Conservation (phyloP, 2,888 invertebrate genomes). For the Plagodis dolabraria region DNA sequence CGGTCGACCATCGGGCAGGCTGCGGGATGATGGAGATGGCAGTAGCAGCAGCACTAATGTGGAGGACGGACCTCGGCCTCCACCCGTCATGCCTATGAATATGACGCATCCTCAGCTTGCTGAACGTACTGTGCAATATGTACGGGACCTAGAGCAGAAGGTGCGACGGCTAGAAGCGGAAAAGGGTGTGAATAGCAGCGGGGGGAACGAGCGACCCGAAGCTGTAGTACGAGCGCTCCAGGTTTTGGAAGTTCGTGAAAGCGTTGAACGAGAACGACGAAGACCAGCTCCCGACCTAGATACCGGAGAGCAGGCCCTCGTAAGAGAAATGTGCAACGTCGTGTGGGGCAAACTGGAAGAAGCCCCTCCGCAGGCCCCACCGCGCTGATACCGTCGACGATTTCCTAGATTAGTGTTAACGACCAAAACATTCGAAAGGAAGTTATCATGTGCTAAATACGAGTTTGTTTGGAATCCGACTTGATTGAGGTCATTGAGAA, state of each 20-base stretch:
- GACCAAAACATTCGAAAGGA: conserved; percentile 43
- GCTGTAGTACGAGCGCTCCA: conserved; percentile 97
- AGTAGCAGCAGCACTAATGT: conserved; percentile 97
- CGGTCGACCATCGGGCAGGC: conserved; percentile 80
- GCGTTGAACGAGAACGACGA: conserved; percentile 90
- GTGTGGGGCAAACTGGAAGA: conserved; percentile 96
- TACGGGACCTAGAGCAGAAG: conserved; percentile 94
- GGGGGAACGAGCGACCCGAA: conserved; percentile 91
- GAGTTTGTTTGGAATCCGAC: conserved; percentile 69
- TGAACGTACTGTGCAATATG: conserved; percentile 96
- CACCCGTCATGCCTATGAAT: conserved; percentile 51
- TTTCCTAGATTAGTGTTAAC: conserved; percentile 29
- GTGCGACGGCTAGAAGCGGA: conserved; percentile 94
- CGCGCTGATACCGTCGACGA: conserved; percentile 54
- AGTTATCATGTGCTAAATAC: conserved; percentile 59
- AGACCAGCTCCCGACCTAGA: conserved; percentile 87
- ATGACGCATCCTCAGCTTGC: conserved; percentile 84
- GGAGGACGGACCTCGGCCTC: conserved; percentile 87
- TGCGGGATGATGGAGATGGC: conserved; percentile 96
- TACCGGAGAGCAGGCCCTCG: conserved; percentile 95
- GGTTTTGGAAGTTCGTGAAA: conserved; percentile 95
- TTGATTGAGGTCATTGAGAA: conserved; percentile 73
- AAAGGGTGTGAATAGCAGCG: conserved; percentile 89
- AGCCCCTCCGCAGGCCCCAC: conserved; percentile 87
- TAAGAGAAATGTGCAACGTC: conserved; percentile 98